Evolutionary conservation across 1,140 invertebrate species (phyloP).

Genomic region (Eulimnadia texana): DNA sequence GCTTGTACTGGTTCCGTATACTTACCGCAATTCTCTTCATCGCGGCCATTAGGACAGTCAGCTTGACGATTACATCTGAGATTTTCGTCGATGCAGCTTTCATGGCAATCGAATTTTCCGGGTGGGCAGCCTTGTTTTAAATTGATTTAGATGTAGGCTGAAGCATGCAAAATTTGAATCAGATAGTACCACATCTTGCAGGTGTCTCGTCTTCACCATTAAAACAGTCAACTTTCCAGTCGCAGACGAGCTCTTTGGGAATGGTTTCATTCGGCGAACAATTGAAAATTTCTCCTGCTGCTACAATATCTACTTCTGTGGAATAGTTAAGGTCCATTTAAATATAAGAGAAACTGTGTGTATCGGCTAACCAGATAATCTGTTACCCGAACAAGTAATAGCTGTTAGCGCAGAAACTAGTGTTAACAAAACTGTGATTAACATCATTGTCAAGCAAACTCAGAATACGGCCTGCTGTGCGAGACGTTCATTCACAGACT

Average conservation of each 20-base stretch:
- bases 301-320: no score
- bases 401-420: no score
- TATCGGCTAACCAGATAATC: no score
- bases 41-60: constrained; percentile 33
- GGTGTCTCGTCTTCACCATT: constrained; percentile 23
- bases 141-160: background rate
- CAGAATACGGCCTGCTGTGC: no score
- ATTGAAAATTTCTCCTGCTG: no score
- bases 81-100: constrained; percentile 29
- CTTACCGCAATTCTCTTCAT: constrained; percentile 34
- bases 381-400: no score
- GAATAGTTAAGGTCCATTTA: no score
- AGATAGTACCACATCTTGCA: constrained; percentile 16
- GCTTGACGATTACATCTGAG: constrained; percentile 31
- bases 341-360: no score
- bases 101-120: constrained; percentile 31
- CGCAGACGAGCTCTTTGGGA: constrained; percentile 21
- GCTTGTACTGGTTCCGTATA: background rate
- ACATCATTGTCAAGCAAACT: no score
- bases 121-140: constrained; percentile 28
- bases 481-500: no score
- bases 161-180: background rate
- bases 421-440: no score
- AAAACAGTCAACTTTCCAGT: constrained; percentile 24
- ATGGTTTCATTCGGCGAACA: constrained; percentile 18